Base-by-base conservation (phyloP, 1,140 invertebrate species). In the Popillia japonica region DNA sequence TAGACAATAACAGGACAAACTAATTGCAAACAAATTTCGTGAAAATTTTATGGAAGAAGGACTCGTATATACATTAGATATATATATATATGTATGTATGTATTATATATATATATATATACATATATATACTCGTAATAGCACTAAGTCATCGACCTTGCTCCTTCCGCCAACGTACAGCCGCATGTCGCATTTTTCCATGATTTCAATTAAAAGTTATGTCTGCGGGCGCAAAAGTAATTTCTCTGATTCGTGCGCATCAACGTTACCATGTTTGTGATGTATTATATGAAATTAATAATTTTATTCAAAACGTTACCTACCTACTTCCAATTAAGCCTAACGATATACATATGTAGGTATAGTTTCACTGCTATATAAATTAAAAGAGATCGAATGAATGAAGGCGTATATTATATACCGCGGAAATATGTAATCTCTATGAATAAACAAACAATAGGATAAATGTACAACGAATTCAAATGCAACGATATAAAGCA, bases 251-350 rank as follows among this genome's bases (percentile, higher is more conserved):
- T 68, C 22, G 23, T 22, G 20, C 61, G 20, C 61, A 68, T 68
- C 61, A 34, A 64, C 59, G 59, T 68, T 68, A 3, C 22, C 61
- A 34, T 34, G n/a, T 14, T 17, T 17, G 6, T 2, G 48, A 17
- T 55, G 3, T 14, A 34, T 68, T 68, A 68, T 22, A 34, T 68
- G 22, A 68, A 68, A 68, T 68, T 68, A 68, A 68, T 68, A 68
- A 68, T 68, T 27, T 68, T 68, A 68, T 68, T 68, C 22, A 68
- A 61, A 68, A 34, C 61, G 20, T 14, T 68, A 68, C 27, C 61
- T 68, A 34, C 61, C 61, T 68, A 68, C 61, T 68, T 7, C 27
- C 61, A 68, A 68, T 68, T 68, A 68, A 68, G 61, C 1, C 7
- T 23, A 6, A 27, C 27, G 27, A 68, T 34, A 68, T 22, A 10